Conservation (phyloP, 53 echinoderm and acorn worm genomes). For the Echinometra lucunter region DNA sequence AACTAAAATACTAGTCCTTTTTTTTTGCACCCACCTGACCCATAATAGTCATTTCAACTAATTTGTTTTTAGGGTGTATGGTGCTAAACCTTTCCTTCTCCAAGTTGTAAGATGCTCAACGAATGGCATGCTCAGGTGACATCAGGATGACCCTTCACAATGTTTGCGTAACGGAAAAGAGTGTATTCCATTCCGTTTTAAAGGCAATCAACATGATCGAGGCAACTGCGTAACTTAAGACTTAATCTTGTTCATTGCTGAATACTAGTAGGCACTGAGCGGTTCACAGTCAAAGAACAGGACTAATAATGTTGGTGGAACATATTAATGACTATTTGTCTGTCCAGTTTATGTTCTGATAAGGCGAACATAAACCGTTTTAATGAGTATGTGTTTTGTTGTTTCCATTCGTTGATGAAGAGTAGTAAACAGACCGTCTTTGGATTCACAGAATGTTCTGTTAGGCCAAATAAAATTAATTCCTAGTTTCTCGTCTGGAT, state of each 20-base stretch:
- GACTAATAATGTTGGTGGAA: slow-evolving; percentile 6
- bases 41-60: no score
- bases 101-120: no score
- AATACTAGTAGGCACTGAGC: background rate
- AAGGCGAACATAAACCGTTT: slow-evolving; percentile 45
- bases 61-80: no score
- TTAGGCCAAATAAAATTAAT: no score
- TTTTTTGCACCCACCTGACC: no score
- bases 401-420: background rate
- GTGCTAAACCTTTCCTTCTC: no score
- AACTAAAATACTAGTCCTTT: no score
- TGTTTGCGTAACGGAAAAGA: background rate
- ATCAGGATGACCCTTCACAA: background rate
- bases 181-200: no score
- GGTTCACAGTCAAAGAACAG: slow-evolving; percentile 24
- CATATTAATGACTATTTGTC: slow-evolving; percentile 25
- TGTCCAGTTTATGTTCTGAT: slow-evolving; percentile 18
- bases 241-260: background rate
- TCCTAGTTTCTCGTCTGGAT: background rate
- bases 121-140: background rate
- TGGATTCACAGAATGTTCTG: background rate
- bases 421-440: background rate
- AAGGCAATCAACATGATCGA: background rate
- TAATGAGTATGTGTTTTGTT: background rate
- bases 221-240: background rate